Conservation (phyloP, 30 jellyfish, hydroid and myxozoan species). For the Aurelia aurita region DNA sequence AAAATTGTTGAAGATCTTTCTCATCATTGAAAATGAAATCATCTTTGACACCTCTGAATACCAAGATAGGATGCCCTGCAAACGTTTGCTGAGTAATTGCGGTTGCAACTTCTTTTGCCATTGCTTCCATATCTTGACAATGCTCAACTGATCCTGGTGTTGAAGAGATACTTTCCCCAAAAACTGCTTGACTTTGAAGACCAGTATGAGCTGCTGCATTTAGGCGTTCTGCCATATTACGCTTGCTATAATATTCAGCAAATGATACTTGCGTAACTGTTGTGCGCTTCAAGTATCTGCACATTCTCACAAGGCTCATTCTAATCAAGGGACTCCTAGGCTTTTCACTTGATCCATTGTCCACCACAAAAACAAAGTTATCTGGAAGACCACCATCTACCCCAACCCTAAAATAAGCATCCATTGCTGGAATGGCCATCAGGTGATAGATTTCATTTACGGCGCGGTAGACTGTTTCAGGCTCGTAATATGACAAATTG, state of each 20-base stretch:
- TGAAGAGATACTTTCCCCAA: neutral
- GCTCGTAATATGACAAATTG: conserved; percentile 4
- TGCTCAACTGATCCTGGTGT: conserved; percentile 1
- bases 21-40: conserved; percentile 19
- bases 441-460: conserved; percentile 1
- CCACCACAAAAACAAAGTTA: conserved; percentile 12
- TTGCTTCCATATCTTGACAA: conserved; percentile 23
- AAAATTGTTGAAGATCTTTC: neutral
- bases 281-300: neutral
- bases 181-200: conserved; percentile 11
- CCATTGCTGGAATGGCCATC: conserved; percentile 16
- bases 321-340: conserved; percentile 15
- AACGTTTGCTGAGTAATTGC: neutral
- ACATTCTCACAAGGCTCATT: conserved; percentile 15
- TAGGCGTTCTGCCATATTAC: conserved; percentile 14
- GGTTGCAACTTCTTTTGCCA: conserved; percentile 12
- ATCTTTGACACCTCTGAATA: conserved; percentile 7
- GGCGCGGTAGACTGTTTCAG: conserved; percentile 13
- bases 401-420: neutral
- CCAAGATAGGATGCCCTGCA: conserved; percentile 13
- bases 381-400: conserved; percentile 2
- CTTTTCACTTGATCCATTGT: conserved; percentile 21
- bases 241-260: conserved; percentile 31
- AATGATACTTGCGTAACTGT: conserved; percentile 19
- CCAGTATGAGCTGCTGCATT: conserved; percentile 5